Evolutionary conservation across 92 coral and sea anemone species (phyloP), one percentile per base, ranked within the genome.

Genomic region (Micromussa lordhowensis): DNA sequence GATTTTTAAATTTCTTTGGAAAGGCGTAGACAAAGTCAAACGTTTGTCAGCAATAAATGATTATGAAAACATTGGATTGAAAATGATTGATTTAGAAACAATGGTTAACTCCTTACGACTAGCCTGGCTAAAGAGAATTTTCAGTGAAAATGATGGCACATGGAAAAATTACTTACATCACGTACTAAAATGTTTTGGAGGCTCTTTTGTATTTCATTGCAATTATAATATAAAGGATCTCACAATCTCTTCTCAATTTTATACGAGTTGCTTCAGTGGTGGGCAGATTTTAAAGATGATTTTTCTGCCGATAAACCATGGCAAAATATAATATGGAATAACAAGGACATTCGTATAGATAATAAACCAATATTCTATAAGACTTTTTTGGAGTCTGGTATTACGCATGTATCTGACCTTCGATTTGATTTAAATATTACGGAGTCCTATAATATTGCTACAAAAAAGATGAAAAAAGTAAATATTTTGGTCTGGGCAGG

Each of bases 101-200:
- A 78, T 78, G 82, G 21, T 51, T 22, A 53, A 78, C 51, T 51
- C 82, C 1, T 51, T 51, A 78, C 3, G 82, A 54, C 68, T 78
- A 51, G 38, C 82, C 68, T 78, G 82, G 82, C 68, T 78, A 12
- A 78, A 53, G 14, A 53, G 68, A 53, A n/a, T 55, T 51, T 78
- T 78, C n/a, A 12, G 38, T 3, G 82, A 78, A 9, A 53, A 78
- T 28, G 68, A 53, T 7, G 36, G 82, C n/a, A n/a, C n/a, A n/a
- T n/a, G n/a, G n/a, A n/a, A n/a, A n/a, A n/a, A n/a, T n/a, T n/a
- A n/a, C n/a, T 21, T 77, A 51, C 34, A 11, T 49, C 35, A 49
- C 36, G 18, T 24, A 22, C 35, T 77, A 18, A 38, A 75, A 17
- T 1, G 16, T n/a, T 75, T 40, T 44, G 80, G 63, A 3, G 80